A percentile compares a stretch with the other conserved stretches of the same genome.
Evolutionary conservation across 2,113 vertebrate species (phyloP).

Genomic region (Pterocles orientalis): DNA sequence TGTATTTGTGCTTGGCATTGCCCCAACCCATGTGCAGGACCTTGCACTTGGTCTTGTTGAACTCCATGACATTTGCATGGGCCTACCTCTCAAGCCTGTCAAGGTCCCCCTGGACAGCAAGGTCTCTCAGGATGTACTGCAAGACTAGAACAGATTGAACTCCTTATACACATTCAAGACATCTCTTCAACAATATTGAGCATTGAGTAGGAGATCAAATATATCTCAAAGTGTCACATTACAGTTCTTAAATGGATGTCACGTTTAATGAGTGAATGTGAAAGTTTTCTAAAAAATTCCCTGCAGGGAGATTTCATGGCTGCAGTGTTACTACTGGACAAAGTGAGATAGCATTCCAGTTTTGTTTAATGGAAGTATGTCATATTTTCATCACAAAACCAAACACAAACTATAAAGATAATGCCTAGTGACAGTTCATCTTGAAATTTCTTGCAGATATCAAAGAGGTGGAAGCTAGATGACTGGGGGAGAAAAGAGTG

Average conservation of each 20-base stretch:
- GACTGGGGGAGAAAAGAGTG: neutral
- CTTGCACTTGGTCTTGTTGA: too few relatives aligned
- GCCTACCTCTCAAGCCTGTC: too few relatives aligned
- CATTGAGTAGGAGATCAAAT: neutral
- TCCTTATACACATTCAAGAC: neutral
- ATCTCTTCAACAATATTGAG: neutral
- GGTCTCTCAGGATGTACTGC: neutral
- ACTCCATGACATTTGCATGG: too few relatives aligned
- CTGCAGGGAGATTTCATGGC: neutral
- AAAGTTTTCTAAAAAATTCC: neutral
- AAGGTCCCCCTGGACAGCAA: too few relatives aligned
- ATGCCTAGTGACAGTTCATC: neutral
- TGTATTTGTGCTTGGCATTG: too few relatives aligned
- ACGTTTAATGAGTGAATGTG: neutral
- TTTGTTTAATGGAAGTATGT: neutral
- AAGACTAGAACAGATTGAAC: neutral
- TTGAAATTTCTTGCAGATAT: neutral
- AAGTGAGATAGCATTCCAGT: neutral
- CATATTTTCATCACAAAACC: neutral
- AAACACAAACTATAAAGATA: neutral
- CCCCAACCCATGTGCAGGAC: too few relatives aligned
- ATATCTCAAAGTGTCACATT: neutral
- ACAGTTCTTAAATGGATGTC: neutral
- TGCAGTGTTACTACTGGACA: neutral
- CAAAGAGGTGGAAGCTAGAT: neutral